A percentile compares a stretch with the other conserved stretches of the same genome.
Conservation (phyloP, 2,113 vertebrate genomes). For the Triplophysa dalaica region DNA sequence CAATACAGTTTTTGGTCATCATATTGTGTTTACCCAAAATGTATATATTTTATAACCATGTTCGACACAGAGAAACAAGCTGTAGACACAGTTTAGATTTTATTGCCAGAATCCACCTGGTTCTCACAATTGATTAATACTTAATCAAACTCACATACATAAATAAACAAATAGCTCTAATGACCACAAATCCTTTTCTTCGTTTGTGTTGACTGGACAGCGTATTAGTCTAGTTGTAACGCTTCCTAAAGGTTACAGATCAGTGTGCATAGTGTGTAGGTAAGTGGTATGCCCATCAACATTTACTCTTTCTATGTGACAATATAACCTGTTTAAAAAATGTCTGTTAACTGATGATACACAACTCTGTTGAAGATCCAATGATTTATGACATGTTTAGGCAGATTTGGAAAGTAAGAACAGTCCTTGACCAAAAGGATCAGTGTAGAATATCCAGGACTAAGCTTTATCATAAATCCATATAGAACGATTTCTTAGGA, state of each 20-base stretch:
- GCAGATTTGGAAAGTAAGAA: conserved; percentile 37
- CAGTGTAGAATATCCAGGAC: not conserved
- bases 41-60: no score
- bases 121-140: no score
- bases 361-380: not conserved
- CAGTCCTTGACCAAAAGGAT: not conserved
- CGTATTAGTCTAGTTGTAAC: conserved; percentile 41
- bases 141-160: no score
- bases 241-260: conserved; percentile 37
- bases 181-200: conserved; percentile 32
- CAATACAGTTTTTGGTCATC: no score
- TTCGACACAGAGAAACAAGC: no score
- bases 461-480: not conserved
- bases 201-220: conserved; percentile 6
- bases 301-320: not conserved
- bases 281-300: conserved; percentile 29
- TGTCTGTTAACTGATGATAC: not conserved
- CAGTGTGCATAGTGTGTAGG: conserved; percentile 51
- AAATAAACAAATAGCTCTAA: conserved; percentile 12
- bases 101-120: no score
- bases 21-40: no score
- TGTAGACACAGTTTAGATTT: no score
- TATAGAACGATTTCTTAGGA: not conserved
- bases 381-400: not conserved
- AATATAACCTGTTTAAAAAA: not conserved